These are phyloP conservation scores for Daphoenositta chrysoptera DNA, from an alignment of 2,113 vertebrate species.

Conservation along the genomic window DNA sequence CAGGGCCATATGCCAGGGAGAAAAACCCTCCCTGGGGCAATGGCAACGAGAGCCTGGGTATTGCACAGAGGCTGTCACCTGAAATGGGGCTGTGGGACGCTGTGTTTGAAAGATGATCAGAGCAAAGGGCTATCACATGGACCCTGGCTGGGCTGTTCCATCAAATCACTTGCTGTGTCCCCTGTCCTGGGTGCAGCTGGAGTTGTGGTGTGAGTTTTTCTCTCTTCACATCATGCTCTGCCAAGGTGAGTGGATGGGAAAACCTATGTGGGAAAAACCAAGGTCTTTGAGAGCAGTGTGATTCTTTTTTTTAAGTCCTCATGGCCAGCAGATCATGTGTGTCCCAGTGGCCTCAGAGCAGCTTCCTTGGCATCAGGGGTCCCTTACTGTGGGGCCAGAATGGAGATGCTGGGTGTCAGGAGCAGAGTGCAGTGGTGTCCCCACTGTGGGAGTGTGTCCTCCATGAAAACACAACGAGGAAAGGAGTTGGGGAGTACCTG, in stretches of 20 bases:
- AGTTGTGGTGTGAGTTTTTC: background rate
- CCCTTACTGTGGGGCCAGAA: background rate
- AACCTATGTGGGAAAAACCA: background rate
- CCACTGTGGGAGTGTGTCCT: background rate
- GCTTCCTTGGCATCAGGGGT: background rate
- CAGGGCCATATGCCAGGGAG: background rate
- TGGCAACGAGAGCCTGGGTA: rapidly evolving
- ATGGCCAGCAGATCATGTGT: background rate
- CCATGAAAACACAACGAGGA: rapidly evolving
- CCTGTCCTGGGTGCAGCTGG: background rate
- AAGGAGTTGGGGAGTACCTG: background rate
- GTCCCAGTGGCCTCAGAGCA: background rate
- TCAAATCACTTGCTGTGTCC: background rate
- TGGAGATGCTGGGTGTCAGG: background rate
- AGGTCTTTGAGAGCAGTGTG: background rate
- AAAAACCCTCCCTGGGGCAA: background rate
- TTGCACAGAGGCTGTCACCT: background rate
- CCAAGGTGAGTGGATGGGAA: background rate
- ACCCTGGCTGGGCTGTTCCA: background rate
- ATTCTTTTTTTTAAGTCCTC: background rate
- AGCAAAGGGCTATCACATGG: background rate
- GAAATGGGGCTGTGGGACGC: background rate
- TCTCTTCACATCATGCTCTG: background rate
- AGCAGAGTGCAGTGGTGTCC: background rate
- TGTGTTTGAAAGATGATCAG: background rate